phyloP scores from a whole-genome alignment of 37 sponge, comb jelly and placozoan species.

The Bolinopsis microptera region DNA sequence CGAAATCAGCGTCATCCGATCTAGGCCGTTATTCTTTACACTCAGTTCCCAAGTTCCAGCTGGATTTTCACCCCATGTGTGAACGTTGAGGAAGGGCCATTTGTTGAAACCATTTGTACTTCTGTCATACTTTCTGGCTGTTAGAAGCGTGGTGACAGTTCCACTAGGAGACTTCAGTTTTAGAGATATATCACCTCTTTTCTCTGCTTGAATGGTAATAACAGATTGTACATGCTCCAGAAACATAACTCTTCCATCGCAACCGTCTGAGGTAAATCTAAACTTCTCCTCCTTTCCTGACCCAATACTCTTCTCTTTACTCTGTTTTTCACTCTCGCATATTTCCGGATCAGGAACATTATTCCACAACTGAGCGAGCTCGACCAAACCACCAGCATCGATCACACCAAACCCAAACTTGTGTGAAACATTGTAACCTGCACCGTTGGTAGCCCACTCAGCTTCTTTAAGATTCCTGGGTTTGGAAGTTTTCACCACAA shows the following conservation, averaged over 20 bases:
- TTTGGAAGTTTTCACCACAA: constrained; percentile 66
- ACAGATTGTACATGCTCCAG: constrained; percentile 41
- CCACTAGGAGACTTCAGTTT: constrained; percentile 77
- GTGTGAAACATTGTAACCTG: constrained; percentile 81
- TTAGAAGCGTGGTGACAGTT: constrained; percentile 77
- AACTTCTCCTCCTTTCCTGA: background rate
- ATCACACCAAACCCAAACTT: constrained; percentile 93
- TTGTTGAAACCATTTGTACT: constrained; percentile 71
- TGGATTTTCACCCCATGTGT: constrained; percentile 83
- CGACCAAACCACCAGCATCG: constrained; percentile 81
- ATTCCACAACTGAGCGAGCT: constrained; percentile 86
- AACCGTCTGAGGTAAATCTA: constrained; percentile 6
- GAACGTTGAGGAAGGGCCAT: constrained; percentile 90
- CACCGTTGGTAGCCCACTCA: constrained; percentile 84
- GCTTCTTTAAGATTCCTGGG: constrained; percentile 51
- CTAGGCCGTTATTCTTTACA: background rate
- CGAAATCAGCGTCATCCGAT: background rate
- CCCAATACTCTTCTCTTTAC: background rate
- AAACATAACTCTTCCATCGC: constrained; percentile 4
- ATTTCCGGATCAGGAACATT: constrained; percentile 74
- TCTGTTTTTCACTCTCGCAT: constrained; percentile 38
- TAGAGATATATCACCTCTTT: constrained; percentile 74
- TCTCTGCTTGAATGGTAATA: background rate
- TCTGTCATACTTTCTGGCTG: constrained; percentile 70
- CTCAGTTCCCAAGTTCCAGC: constrained; percentile 76